These are phyloP conservation scores for Clarias fuscus DNA, from an alignment of 2,797 vertebrate species.

Conservation along the genomic window DNA sequence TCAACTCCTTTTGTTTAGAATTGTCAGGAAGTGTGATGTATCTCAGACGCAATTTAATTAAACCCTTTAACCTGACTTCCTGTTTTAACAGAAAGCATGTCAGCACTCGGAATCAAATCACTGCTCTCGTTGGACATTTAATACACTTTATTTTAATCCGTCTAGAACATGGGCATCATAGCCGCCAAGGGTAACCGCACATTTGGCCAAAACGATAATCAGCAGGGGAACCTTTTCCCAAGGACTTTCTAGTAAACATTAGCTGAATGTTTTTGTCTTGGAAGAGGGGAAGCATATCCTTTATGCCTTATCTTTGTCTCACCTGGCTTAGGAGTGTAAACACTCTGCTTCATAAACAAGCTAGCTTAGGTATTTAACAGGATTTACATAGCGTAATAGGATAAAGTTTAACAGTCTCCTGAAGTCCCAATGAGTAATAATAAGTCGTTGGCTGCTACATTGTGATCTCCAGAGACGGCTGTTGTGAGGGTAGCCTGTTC, in stretches of 20 bases:
- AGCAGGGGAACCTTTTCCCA: neutral
- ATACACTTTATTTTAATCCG: neutral
- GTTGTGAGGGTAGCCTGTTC: constrained; percentile 55
- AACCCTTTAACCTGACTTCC: neutral
- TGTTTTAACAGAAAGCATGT: neutral
- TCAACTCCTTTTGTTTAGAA: neutral
- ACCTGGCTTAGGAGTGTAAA: neutral
- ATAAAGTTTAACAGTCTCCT: constrained; percentile 50
- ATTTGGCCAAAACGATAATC: neutral
- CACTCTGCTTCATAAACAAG: constrained; percentile 14
- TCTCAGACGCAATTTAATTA: neutral
- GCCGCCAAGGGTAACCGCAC: neutral
- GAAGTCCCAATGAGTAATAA: constrained; percentile 56
- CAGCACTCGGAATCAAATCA: neutral
- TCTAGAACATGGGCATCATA: neutral
- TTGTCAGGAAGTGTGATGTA: neutral
- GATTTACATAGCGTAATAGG: constrained; percentile 41
- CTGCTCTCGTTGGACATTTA: neutral
- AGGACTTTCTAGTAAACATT: neutral
- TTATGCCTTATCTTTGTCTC: neutral
- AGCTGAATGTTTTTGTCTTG: neutral
- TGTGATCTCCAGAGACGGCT: constrained; percentile 56
- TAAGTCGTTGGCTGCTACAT: constrained; percentile 39
- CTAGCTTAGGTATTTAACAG: constrained; percentile 32
- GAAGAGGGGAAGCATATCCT: neutral